Evolutionary conservation across 64 coral and sea anemone species (phyloP), one percentile per base, ranked within the genome.

Genomic region (Pocillopora damicornis): DNA sequence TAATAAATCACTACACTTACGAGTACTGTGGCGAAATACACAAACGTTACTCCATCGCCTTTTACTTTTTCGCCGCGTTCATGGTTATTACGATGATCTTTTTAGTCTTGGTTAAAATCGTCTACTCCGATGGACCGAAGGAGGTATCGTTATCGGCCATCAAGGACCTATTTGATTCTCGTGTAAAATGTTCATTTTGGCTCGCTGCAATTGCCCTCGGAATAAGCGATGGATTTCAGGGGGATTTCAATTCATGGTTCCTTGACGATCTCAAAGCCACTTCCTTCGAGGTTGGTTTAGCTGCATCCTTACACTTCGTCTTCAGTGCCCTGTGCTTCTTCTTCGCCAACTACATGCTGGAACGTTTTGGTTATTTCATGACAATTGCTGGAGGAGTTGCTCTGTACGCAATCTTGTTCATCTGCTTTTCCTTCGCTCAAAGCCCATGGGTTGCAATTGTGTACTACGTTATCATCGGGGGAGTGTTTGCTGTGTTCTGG

Each of bases 221-320:
- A 37, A 90, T 83, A 38, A 73, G 69, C 18, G 88, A 83, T 62
- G 88, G 88, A 74, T 90, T 90, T 83, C 79, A 90, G 60, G 51
- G 35, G 20, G 79, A 90, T n/a, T 90, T 90, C 16, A 81, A 59
- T 4, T 63, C 88, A 3, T 90, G 88, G 88, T 90, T 90, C 35
- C 66, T 90, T 7, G 79, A 90, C 45, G 88, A 90, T 4, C 88
- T 90, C 18, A 73, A 73, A 10, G 73, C 88, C 16, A 83, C 67
- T 5, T 25, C 88, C 15, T 73, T 74, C n/a, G n/a, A 75, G 71
- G 74, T 83, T 22, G 66, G 72, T 62, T 15, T 76, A 36, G 74
- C 59, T 42, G 45, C 74, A 20, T 17, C 76, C 20, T 51, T 89
- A 4, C 87, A 89, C 64, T 89, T 78, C 45, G 76, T 57, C 65